phyloP scores from a whole-genome alignment of 2,113 vertebrate genomes.

The Ibidorhyncha struthersii region DNA sequence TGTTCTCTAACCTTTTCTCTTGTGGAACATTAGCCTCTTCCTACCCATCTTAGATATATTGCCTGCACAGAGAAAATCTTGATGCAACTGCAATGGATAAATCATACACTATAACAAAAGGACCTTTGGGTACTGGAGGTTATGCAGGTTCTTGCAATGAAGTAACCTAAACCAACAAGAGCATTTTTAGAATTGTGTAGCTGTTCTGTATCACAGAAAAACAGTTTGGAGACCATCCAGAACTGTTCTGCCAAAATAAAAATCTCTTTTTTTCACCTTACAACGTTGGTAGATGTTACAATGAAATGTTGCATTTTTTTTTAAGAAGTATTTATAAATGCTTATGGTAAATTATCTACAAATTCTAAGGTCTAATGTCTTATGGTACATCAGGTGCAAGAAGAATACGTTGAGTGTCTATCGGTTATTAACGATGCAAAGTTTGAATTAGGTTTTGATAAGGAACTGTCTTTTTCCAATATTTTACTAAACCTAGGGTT shows the following conservation, averaged over 20 bases:
- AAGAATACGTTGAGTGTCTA: neutral
- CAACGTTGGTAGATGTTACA: neutral
- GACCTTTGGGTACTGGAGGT: neutral
- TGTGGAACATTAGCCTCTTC: neutral
- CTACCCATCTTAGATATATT: neutral
- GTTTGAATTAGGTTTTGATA: neutral
- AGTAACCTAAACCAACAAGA: neutral
- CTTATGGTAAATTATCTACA: neutral
- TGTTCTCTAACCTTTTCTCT: neutral
- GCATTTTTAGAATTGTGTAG: neutral
- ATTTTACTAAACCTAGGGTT: neutral
- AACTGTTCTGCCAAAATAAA: neutral
- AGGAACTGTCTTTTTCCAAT: neutral
- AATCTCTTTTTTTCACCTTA: neutral
- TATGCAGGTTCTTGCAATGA: neutral
- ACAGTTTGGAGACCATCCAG: neutral
- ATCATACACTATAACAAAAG: neutral
- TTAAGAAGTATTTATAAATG: neutral
- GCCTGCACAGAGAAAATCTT: neutral
- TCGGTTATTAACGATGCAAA: neutral
- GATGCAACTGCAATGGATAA: neutral
- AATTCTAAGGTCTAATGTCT: neutral
- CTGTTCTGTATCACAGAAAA: neutral
- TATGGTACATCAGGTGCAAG: neutral
- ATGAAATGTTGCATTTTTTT: neutral